These are phyloP conservation scores for Parthenolecanium corni DNA, from an alignment of 2,888 invertebrate species.

Conservation along the genomic window DNA sequence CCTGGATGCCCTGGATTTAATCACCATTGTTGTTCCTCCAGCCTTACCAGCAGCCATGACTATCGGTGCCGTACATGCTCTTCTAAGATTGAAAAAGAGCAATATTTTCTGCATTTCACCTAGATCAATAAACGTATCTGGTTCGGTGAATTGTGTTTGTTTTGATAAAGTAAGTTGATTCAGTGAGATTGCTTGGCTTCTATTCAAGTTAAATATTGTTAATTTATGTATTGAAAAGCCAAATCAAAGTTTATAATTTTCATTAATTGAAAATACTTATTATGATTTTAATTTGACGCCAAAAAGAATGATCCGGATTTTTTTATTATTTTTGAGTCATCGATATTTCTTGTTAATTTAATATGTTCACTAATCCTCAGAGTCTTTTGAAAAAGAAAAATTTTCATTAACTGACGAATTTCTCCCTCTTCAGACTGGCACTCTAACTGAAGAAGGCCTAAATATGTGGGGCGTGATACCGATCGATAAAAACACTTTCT, in stretches of 20 bases:
- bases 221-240: too few species aligned
- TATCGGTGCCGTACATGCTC: slow-evolving; percentile 83
- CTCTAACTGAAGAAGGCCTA: slow-evolving; percentile 88
- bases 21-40: slow-evolving; percentile 91
- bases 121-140: slow-evolving; percentile 83
- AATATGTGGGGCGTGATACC: slow-evolving; percentile 90
- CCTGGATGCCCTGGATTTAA: slow-evolving; percentile 74
- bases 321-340: too few species aligned
- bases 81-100: slow-evolving; percentile 62
- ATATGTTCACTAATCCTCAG: too few species aligned
- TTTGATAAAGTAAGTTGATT: slow-evolving; percentile 66
- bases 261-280: too few species aligned
- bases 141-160: slow-evolving; percentile 76
- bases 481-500: slow-evolving; percentile 41
- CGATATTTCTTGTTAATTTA: too few species aligned
- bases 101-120: slow-evolving; percentile 86
- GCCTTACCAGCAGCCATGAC: slow-evolving; percentile 95
- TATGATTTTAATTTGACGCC: too few species aligned
- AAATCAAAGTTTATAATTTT: too few species aligned
- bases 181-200: slow-evolving; percentile 8
- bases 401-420: too few species aligned
- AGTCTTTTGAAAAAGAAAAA: too few species aligned
- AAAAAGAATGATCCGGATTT: too few species aligned
- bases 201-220: neutral
- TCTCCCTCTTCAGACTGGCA: slow-evolving; percentile 94